A percentile compares a stretch with the other conserved stretches of the same genome.
phyloP scores from a whole-genome alignment of 2,888 invertebrate genomes.

The Eilema caniola region DNA sequence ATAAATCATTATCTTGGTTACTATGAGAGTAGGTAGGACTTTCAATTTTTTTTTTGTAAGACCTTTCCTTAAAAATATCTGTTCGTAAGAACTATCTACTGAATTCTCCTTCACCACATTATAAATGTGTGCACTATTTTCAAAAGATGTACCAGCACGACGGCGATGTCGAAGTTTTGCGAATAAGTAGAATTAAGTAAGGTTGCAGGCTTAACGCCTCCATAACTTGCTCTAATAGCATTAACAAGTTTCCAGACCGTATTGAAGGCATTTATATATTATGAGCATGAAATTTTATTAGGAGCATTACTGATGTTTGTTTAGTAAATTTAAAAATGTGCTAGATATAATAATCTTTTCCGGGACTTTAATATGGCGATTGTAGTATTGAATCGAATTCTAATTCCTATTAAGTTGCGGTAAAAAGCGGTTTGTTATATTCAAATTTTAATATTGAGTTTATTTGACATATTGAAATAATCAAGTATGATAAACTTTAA shows the following conservation, averaged over 20 bases:
- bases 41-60: background rate
- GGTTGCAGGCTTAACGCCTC: slow-evolving; percentile 82
- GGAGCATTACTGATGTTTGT: no score
- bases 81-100: background rate
- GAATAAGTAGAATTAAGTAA: slow-evolving; percentile 85
- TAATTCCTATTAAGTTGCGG: no score
- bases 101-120: background rate
- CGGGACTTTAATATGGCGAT: no score
- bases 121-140: slow-evolving; percentile 18
- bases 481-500: no score
- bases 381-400: no score
- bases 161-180: slow-evolving; percentile 65
- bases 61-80: no score
- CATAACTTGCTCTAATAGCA: slow-evolving; percentile 80
- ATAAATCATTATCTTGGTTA: no score
- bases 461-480: no score
- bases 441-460: no score
- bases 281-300: slow-evolving; percentile 11
- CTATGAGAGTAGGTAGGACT: background rate
- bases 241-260: slow-evolving; percentile 86
- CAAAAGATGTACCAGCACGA: slow-evolving; percentile 45
- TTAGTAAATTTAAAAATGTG: background rate
- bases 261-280: slow-evolving; percentile 67
- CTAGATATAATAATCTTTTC: no score
- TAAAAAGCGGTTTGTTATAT: no score